phyloP scores from a whole-genome alignment of 2,888 invertebrate species.

The Patella pellucida region DNA sequence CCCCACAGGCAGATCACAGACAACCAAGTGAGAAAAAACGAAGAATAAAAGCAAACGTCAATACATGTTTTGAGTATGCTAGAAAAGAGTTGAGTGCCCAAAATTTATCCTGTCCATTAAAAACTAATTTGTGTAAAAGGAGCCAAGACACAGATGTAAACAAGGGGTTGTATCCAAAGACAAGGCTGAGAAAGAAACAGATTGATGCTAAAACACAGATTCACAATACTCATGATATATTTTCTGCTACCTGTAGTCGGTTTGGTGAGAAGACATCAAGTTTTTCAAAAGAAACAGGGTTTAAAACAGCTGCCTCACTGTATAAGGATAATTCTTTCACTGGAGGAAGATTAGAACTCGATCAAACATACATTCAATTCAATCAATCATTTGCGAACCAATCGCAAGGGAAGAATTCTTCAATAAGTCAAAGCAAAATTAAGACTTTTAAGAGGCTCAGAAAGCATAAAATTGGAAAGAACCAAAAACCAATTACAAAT shows the following conservation, averaged over 20 bases:
- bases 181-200: background rate
- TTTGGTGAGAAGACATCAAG: background rate
- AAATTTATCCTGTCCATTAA: no score
- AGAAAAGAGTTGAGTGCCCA: no score
- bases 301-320: background rate
- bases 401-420: no score
- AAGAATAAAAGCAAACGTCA: background rate
- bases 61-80: background rate
- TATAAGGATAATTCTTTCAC: background rate
- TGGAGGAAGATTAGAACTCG: background rate
- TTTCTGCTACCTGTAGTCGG: background rate
- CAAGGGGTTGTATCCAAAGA: background rate
- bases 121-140: no score
- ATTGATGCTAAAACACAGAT: background rate
- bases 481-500: slow-evolving; percentile 34
- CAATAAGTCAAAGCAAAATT: no score
- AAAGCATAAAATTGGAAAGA: slow-evolving; percentile 15
- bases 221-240: background rate
- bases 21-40: background rate
- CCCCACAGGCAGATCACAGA: background rate
- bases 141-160: background rate
- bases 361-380: no score
- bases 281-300: background rate
- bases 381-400: no score
- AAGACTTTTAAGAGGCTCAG: background rate